Base-by-base conservation (phyloP, 2,113 vertebrate genomes). In the Hypocryptadius cinnamomeus region DNA sequence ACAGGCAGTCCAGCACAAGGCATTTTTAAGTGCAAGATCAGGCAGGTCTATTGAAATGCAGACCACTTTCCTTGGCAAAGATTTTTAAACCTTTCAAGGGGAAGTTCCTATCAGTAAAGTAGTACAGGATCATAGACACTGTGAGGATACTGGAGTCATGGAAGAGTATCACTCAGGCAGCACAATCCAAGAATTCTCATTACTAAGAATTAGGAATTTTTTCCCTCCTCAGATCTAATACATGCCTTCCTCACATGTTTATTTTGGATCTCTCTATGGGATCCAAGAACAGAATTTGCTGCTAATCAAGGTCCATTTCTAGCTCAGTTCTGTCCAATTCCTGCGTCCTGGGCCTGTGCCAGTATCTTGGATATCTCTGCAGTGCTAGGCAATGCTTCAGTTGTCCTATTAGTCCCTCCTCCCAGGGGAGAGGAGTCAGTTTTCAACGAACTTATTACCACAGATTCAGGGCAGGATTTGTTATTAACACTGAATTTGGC, bases 21-120 rank as follows among this genome's bases (percentile, higher is more conserved):
- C 90, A 85, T 95, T 93, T 83, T 92, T 82, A 96, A 95, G 91
- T 95, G 96, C 94, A 96, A 93, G 83, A 96, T 85, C 71, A 89
- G 69, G 64, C 11, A 3, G 74, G 81, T 89, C 94, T 93, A 76
- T 77, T 91, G 90, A 96, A 96, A 92, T 84, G 89, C 89, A 96
- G 92, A 93, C 94, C 70, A 1, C 91, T 94, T 96, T 96, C 94
- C 96, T 91, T 91, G 88, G 95, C 95, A 95, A 96, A 96, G 85
- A 85, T 78, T 94, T 94, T 85, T 86, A 65, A 84, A 79, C 60
- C 80, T 94, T 96, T 59, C 93, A 91, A 91, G 90, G 94, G 71
- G 59, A 91, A 79, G 87, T 66, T 94, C 72, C 70, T 78, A 85
- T 64, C 82, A 87, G 35, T 92, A 85, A 95, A 84, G 81, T 53